These are phyloP conservation scores for Catocala fraxini DNA, from an alignment of 2,888 invertebrate genomes.

Conservation along the genomic window DNA sequence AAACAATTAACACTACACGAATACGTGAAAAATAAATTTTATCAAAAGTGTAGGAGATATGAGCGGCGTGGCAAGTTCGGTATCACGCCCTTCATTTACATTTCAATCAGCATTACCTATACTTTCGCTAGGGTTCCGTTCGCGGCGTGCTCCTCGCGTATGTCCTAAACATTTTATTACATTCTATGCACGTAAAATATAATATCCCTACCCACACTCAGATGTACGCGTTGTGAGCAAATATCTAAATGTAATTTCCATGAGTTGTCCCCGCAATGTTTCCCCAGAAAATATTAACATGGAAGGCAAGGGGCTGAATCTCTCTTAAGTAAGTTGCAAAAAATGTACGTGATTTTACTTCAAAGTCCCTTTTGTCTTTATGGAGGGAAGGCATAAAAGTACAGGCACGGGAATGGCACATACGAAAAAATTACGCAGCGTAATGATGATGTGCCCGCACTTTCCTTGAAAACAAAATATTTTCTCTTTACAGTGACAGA, in stretches of 20 bases:
- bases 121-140: constrained; percentile 58
- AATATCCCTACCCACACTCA: constrained; percentile 85
- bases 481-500: constrained; percentile 82
- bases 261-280: constrained; percentile 87
- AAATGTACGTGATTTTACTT: constrained; percentile 88
- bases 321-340: constrained; percentile 88
- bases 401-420: constrained; percentile 85
- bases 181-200: constrained; percentile 87
- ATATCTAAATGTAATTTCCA: constrained; percentile 88
- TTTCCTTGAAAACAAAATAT: constrained; percentile 83
- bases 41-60: constrained; percentile 68
- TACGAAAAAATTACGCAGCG: constrained; percentile 85
- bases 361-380: constrained; percentile 88
- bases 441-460: constrained; percentile 87
- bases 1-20: constrained; percentile 49
- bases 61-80: constrained; percentile 63
- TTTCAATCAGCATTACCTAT: constrained; percentile 82
- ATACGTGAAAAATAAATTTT: constrained; percentile 55
- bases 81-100: constrained; percentile 80
- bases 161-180: constrained; percentile 85
- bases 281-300: constrained; percentile 88
- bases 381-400: constrained; percentile 85
- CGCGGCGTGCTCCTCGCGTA: constrained; percentile 51
- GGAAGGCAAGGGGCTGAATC: constrained; percentile 86
- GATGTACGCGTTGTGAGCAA: constrained; percentile 84